Evolutionary conservation across 2,797 vertebrate species (phyloP), one percentile per base, ranked within the genome.

Genomic region (Eurystomus glaucurus): DNA sequence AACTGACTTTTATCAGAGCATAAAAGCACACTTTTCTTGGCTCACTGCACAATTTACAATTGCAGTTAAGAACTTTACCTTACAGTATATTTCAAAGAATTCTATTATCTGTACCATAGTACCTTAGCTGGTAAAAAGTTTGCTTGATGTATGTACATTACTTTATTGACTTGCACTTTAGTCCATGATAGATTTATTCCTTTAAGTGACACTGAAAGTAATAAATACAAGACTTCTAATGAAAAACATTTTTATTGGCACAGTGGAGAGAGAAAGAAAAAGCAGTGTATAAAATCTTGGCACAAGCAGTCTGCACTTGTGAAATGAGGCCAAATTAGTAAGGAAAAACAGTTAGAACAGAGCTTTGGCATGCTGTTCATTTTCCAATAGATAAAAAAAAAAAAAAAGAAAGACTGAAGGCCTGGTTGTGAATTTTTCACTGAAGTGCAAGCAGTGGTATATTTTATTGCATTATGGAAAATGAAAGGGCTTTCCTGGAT

Each of bases 81-180:
- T 91, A 77, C 16, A 33, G 86, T 89, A 29, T 91, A 80, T 95
- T 91, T 96, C 68, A 94, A 91, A 85, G n/a, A 95, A 85, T 94
- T 89, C 66, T 92, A 12, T 87, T 95, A 82, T 80, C 90, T 92
- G 21, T 88, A 85, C 60, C 5, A 1, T 39, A 17, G 51, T 87
- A 55, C 37, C 33, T 71, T 77, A 89, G 41, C 74, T 87, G 74
- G 74, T 95, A 85, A 81, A 93, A 95, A 94, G n/a, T 91, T 94
- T 93, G 50, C 51, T 81, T 90, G 82, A 86, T 95, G 29, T 87
- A 89, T 85, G n/a, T 77, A 82, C 57, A 74, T 92, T 97, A 91
- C 66, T 93, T 96, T 95, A 97, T 89, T 96, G 97, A 95, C 64
- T 97, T 94, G 94, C 85, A 96, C 79, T 91, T 96, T 98, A 93